Evolutionary conservation across 2,113 vertebrate species (phyloP).

Genomic region (Cinclus cinclus): DNA sequence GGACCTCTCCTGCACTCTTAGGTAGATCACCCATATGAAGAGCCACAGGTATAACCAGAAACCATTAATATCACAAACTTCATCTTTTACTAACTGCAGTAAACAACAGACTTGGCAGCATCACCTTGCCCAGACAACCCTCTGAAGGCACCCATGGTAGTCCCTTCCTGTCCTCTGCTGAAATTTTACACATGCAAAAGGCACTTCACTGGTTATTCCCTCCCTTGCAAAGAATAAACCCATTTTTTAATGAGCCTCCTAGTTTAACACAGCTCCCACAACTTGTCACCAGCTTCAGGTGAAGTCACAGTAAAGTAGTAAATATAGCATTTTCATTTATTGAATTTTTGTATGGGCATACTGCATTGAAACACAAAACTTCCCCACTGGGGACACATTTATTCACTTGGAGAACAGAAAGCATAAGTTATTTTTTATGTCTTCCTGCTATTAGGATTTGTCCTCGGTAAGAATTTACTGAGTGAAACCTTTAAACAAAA

Average conservation of each 20-base stretch:
- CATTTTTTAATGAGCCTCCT: not conserved
- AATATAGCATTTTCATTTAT: not conserved
- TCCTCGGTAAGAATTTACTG: not conserved
- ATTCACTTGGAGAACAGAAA: not conserved
- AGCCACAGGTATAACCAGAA: not conserved
- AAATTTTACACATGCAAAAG: not conserved
- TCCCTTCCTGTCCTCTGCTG: not conserved
- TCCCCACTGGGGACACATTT: not conserved
- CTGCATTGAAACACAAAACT: not conserved
- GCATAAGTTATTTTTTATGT: not conserved
- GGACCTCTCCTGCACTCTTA: not conserved
- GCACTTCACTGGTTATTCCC: not conserved
- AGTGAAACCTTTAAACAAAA: not conserved
- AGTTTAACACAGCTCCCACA: not conserved
- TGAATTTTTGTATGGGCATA: not conserved
- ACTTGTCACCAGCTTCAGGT: not conserved
- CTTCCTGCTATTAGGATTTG: not conserved
- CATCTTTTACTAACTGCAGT: not conserved
- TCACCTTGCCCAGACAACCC: not conserved
- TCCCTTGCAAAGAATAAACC: not conserved
- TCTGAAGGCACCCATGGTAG: fast-evolving
- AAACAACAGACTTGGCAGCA: not conserved
- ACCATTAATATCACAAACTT: not conserved
- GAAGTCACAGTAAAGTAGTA: not conserved
- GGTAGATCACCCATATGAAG: not conserved